phyloP scores from a whole-genome alignment of 2,113 vertebrate species.

The Catagonus wagneri region DNA sequence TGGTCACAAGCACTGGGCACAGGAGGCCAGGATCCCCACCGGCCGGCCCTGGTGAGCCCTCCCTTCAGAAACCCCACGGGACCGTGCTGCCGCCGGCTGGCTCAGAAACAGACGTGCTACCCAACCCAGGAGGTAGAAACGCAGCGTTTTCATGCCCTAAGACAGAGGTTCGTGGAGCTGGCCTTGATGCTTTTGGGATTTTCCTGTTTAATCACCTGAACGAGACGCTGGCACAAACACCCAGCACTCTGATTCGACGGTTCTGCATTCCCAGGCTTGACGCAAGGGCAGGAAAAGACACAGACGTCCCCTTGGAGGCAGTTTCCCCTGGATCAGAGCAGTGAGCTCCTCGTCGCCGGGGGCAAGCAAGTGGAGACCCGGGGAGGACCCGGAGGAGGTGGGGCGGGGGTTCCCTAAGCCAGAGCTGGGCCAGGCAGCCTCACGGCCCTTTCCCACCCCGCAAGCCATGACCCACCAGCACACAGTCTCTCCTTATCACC shows the following conservation, averaged over 20 bases:
- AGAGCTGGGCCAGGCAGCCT: neutral
- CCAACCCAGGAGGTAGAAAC: accelerated
- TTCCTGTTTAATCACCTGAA: neutral
- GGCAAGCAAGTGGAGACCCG: neutral
- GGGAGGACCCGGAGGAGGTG: accelerated
- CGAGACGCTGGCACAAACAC: neutral
- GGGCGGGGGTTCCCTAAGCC: neutral
- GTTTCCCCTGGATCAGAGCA: neutral
- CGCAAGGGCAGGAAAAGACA: neutral
- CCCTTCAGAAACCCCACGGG: neutral
- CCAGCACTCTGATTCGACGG: accelerated
- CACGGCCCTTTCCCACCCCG: neutral
- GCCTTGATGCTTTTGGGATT: neutral
- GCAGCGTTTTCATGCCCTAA: accelerated
- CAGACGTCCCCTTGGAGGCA: accelerated
- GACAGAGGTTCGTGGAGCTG: neutral
- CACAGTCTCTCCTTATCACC: accelerated
- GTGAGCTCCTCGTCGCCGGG: too few relatives aligned
- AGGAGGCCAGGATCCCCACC: neutral
- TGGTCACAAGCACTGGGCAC: accelerated
- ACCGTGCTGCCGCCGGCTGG: accelerated
- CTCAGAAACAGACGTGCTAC: neutral
- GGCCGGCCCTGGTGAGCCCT: neutral
- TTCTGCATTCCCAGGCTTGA: accelerated
- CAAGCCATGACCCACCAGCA: accelerated